Percentiles rank a stretch among this genome's conserved stretches.
Evolutionary conservation across 1,140 invertebrate species (phyloP).

Genomic region (Aphaenogaster floridana): DNA sequence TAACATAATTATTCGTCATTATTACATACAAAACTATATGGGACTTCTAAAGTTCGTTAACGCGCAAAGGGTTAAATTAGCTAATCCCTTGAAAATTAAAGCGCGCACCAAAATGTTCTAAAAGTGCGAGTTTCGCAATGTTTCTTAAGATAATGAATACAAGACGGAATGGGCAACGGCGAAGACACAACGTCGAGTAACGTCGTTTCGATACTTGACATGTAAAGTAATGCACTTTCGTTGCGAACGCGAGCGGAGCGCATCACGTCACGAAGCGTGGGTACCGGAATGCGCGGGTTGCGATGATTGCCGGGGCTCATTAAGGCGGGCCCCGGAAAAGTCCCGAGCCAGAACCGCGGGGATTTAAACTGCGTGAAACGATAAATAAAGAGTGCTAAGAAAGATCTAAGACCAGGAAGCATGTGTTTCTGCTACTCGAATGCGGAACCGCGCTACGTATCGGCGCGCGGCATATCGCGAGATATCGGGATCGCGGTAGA

Average conservation of each 20-base stretch:
- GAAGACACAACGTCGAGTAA: background rate
- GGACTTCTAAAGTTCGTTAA: constrained; percentile 19
- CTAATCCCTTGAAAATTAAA: constrained; percentile 34
- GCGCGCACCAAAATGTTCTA: background rate
- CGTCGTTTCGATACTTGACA: constrained; percentile 24
- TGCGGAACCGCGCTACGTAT: constrained; percentile 68
- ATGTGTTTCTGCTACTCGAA: constrained; percentile 61
- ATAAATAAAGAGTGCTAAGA: constrained; percentile 79
- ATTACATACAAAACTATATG: constrained; percentile 19
- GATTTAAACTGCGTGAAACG: constrained; percentile 74
- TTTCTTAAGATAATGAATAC: constrained; percentile 3
- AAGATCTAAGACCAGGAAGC: constrained; percentile 75
- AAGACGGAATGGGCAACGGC: background rate
- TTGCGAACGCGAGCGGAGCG: constrained; percentile 41
- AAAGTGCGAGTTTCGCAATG: background rate
- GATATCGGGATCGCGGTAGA: constrained; percentile 64
- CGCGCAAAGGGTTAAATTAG: constrained; percentile 3
- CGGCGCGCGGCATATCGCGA: constrained; percentile 39
- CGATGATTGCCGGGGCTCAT: constrained; percentile 69
- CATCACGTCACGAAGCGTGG: constrained; percentile 65
- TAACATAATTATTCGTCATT: constrained; percentile 47
- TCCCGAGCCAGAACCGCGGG: constrained; percentile 68
- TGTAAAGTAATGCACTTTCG: constrained; percentile 55
- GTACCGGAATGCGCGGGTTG: constrained; percentile 71
- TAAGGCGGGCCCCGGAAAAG: constrained; percentile 65